A percentile compares a stretch with the other conserved stretches of the same genome.
Conservation (phyloP, 2,113 vertebrate genomes). For the Myrmecobius fasciatus region DNA sequence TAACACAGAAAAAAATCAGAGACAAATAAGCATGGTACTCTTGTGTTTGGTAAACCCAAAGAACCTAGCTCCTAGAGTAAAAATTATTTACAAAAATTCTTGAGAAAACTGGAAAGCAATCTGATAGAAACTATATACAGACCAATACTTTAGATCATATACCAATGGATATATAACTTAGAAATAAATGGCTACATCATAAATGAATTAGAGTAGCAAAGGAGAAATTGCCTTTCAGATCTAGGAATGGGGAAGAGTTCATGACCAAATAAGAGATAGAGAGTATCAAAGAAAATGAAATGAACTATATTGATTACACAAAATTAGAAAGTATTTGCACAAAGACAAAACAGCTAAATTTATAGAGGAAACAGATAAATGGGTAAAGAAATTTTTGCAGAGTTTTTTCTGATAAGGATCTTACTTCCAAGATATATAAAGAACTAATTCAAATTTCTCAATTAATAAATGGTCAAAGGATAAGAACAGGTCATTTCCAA, state of each 20-base stretch:
- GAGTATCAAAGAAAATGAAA: not conserved
- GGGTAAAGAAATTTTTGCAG: not conserved
- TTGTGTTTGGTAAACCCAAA: not conserved
- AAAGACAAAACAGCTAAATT: not conserved
- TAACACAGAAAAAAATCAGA: not conserved
- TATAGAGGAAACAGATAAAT: not conserved
- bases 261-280: not conserved
- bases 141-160: not conserved
- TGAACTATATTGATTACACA: not conserved
- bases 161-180: not conserved
- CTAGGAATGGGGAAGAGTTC: not conserved
- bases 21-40: not conserved
- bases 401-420: not conserved
- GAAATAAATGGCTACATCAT: not conserved
- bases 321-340: not conserved
- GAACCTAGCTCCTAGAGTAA: not conserved
- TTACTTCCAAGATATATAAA: not conserved
- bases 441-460: not conserved
- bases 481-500: not conserved
- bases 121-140: not conserved
- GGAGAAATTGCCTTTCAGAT: not conserved
- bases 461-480: not conserved
- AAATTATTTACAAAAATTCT: not conserved
- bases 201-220: not conserved
- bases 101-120: not conserved